Conservation (phyloP, 2,113 vertebrate species). For the Mesocricetus auratus region DNA sequence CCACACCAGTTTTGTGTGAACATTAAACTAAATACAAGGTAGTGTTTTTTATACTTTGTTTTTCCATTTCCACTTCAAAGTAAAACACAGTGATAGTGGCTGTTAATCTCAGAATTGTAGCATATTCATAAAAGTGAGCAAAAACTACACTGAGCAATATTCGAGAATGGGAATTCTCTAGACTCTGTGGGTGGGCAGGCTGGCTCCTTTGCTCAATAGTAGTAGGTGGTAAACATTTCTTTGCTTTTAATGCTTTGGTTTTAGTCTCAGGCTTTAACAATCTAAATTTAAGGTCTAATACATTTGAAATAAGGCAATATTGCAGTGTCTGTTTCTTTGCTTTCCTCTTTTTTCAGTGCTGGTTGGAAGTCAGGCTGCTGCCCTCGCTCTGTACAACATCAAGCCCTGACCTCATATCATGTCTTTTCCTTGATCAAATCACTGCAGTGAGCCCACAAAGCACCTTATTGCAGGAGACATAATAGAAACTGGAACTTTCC, state of each 20-base stretch:
- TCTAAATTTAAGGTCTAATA: constrained; percentile 61
- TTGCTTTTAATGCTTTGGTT: constrained; percentile 21
- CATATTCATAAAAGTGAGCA: neutral
- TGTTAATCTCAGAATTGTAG: constrained; percentile 38
- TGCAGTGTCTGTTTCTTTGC: neutral
- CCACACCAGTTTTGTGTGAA: neutral
- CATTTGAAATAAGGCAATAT: no score
- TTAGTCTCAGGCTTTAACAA: neutral
- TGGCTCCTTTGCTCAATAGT: constrained; percentile 57
- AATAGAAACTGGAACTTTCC: neutral
- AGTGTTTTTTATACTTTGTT: neutral
- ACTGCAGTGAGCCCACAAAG: constrained; percentile 70
- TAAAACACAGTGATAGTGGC: neutral
- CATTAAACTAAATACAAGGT: neutral
- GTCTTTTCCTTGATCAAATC: constrained; percentile 60
- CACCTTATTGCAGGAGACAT: neutral
- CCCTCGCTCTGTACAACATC: neutral
- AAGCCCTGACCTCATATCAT: neutral
- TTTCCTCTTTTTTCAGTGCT: constrained; percentile 10
- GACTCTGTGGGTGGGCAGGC: neutral
- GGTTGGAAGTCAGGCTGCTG: neutral
- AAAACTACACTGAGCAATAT: constrained; percentile 6
- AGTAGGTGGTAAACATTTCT: constrained; percentile 52
- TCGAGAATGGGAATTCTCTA: constrained; percentile 15
- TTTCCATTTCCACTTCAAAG: constrained; percentile 12